Evolutionary conservation across 2,888 invertebrate species (phyloP), one percentile per base, ranked within the genome.

Genomic region (Xanthia togata): DNA sequence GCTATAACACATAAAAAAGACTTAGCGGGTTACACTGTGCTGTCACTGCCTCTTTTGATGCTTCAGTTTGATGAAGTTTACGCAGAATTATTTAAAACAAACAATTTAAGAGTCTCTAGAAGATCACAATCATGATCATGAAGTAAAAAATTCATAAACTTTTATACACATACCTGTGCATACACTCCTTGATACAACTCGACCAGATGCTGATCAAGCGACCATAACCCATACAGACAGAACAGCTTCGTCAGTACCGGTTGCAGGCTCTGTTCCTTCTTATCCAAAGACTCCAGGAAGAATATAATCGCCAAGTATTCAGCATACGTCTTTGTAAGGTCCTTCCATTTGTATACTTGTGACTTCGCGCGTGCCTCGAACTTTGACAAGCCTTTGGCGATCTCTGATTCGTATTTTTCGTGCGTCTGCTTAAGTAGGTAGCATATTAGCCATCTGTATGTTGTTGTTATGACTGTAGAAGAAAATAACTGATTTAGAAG

Each of bases 361-460:
- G 98, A 97, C 88, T 98, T 97, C 91, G 98, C 98, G 76, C 98
- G 97, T 0, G 99, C 98, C 47, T 97, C 97, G 92, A 99, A 98
- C 84, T 97, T 97, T 84, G 98, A 97, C 0, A 97, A 94, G 0
- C 98, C 98, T 26, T 95, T 94, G 0, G 96, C 91, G 31, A 97
- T 88, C 69, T 97, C 96, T 0, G 94, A 86, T 70, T 97, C 96
- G 86, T 98, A 97, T 91, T 97, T 97, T 50, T 96, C 94, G 79
- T 97, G 96, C 0, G 98, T 98, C 81, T 98, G 97, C 77, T 97
- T 96, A n/a, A 98, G 94, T 9, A 99, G 95, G 96, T 98, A 98
- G 86, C 98, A 98, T 65, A 99, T 97, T 38, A 99, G 96, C 99
- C 99, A 99, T 92, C 98, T 97, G 94, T 98, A 99, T 44, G 98